These are phyloP conservation scores for Tiliacea citrago DNA, from an alignment of 2,888 invertebrate species.

Conservation along the genomic window DNA sequence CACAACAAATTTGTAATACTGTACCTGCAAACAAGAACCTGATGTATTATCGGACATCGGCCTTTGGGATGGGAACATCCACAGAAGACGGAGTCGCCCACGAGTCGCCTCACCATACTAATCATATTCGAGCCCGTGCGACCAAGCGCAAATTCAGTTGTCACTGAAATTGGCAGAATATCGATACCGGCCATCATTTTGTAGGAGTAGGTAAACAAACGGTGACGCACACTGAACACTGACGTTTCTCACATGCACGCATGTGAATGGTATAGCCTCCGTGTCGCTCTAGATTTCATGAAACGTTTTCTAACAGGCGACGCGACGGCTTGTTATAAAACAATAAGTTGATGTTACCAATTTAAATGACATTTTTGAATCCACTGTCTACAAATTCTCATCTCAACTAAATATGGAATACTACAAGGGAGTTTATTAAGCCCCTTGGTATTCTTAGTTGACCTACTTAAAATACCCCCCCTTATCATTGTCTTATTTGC, in stretches of 20 bases:
- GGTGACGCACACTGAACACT: neutral
- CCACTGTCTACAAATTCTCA: too few species aligned
- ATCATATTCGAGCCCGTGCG: neutral
- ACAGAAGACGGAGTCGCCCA: neutral
- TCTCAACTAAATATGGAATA: too few species aligned
- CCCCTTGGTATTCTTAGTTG: neutral
- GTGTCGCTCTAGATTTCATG: too few species aligned
- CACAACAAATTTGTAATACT: neutral
- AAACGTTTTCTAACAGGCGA: too few species aligned
- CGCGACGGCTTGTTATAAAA: too few species aligned
- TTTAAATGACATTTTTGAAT: too few species aligned
- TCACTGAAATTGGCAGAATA: neutral
- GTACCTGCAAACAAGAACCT: neutral
- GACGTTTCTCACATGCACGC: neutral
- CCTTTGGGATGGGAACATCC: neutral
- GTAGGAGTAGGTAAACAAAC: neutral
- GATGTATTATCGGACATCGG: neutral
- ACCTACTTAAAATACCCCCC: too few species aligned
- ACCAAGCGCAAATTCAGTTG: neutral
- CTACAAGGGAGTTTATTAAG: neutral
- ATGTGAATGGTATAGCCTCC: neutral
- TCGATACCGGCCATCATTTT: neutral
- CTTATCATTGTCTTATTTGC: too few species aligned
- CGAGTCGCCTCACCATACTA: too few species aligned
- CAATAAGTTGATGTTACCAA: too few species aligned